Conservation (phyloP, 2,797 vertebrate species). For the Nannoperca obscura region DNA sequence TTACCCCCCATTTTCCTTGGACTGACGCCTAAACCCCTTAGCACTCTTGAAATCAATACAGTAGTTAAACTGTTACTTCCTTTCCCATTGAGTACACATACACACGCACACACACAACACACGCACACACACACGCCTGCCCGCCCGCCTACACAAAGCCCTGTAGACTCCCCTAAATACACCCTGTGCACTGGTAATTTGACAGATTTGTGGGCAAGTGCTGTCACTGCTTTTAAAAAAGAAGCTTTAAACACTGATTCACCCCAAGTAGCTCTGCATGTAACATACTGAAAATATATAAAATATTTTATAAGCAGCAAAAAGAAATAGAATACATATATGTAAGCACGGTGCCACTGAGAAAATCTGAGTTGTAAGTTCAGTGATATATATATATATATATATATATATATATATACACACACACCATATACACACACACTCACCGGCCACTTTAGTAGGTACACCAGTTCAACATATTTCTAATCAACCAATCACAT, state of each 20-base stretch:
- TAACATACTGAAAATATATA: slow-evolving; percentile 38
- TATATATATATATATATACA: no score
- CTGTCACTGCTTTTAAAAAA: slow-evolving; percentile 66
- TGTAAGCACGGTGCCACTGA: slow-evolving; percentile 7
- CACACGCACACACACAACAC: slow-evolving; percentile 48
- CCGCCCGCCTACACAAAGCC: slow-evolving; percentile 62
- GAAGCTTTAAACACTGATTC: slow-evolving; percentile 66
- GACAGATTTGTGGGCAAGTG: slow-evolving; percentile 74
- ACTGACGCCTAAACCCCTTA: slow-evolving; percentile 77
- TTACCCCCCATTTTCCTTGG: slow-evolving; percentile 76
- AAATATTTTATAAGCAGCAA: slow-evolving; percentile 40
- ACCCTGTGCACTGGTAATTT: slow-evolving; percentile 76
- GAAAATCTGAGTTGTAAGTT: slow-evolving; percentile 21
- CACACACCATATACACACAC: no score
- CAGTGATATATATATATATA: no score
- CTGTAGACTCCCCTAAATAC: slow-evolving; percentile 69
- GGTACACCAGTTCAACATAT: no score
- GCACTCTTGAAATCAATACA: slow-evolving; percentile 82
- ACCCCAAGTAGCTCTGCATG: slow-evolving; percentile 40
- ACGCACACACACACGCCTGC: slow-evolving; percentile 1
- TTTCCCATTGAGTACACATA: slow-evolving; percentile 62
- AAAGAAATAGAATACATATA: slow-evolving; percentile 25
- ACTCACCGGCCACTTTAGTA: no score
- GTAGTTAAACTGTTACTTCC: slow-evolving; percentile 85
- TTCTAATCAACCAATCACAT: no score